Base-by-base conservation (phyloP, 1,140 invertebrate species). In the Caenorhabditis brenneri region DNA sequence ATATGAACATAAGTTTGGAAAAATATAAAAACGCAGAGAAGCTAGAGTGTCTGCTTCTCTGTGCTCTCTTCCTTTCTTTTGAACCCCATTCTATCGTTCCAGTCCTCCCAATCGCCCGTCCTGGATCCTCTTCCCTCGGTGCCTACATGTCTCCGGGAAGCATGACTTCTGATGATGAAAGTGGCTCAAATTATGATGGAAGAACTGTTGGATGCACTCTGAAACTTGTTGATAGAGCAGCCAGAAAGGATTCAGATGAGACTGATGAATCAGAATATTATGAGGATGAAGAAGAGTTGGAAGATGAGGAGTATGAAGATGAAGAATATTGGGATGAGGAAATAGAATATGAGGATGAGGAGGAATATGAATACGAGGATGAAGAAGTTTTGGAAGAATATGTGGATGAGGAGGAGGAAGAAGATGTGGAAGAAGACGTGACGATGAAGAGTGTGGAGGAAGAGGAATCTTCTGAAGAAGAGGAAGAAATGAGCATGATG, bases 221-320 rank as follows among this genome's bases (percentile, higher is more conserved):
- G 15, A 89, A 86, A 36, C 58, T 90, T 53, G 85, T 90, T 0
- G 87, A 90, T 55, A 74, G 84, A 29, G 87, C 87, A 9, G 89
- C 89, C 7, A 69, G 88, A 84, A 86, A 85, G 27, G 88, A 83
- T 36, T 88, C 86, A 9, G 89, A 90, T 24, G 90, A 90, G 36
- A 79, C 85, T 6, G 86, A 84, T 53, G 60, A 58, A 29, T 74
- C 65, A 29, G 88, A 88, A 69, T 85, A 86, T 33, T 87, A 86
- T 31, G 82, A 84, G 31, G 86, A 87, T 27, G 83, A 84, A 31
- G 84, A 88, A 48, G 81, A 85, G 12, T 85, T 83, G 19, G 86
- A 87, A 82, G 84, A 86, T 51, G 81, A 87, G 65, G 79, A 78
- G 82, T 80, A 84, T 82, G 58, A 49, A 36, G 87, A 55, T 53